Evolutionary conservation across 30 jellyfish, hydroid and myxozoan species (phyloP), one percentile per base, ranked within the genome.

Genomic region (Chironex yamaguchii): DNA sequence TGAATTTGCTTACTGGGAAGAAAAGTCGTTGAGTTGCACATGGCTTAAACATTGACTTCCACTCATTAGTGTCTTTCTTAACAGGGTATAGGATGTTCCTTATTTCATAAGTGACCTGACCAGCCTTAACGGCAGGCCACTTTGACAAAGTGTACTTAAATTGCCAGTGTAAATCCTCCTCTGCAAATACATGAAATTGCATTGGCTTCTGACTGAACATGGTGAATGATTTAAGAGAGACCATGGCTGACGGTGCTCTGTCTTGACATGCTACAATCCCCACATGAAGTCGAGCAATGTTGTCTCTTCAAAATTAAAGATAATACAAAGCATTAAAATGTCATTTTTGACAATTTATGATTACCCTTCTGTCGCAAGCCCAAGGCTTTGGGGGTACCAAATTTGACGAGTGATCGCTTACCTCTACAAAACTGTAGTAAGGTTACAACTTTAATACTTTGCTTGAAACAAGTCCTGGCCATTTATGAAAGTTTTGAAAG

Each of bases 21-120:
- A 92, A 92, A 36, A 92, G 67, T 52, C 98, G 62, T 62, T 86
- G 97, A 1, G 97, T 66, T 21, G 98, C 98, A 86, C 98, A 92
- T 0, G 92, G 97, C 72, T 92, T 92, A 71, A 92, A 92, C 31
- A 86, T 32, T 12, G 70, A 54, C 48, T 71, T 48, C 98, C 98
- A 92, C 30, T 71, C 81, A 25, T 52, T 21, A 31, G 73, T 65
- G 29, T 86, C 83, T 14, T 71, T 89, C 2, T 34, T 85, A 36
- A 50, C 90, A 4, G 98, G 98, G 67, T 68, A 92, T 11, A 62
- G 81, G 28, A 87, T 82, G 0, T 71, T 71, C 36, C 80, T 75
- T 20, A 82, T 34, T 25, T 83, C 88, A 36, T 66, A 71, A 36
- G 78, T 72, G 32, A 92, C 53, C 86, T 85, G 63, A 27, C 90